Conservation (phyloP, 2,113 vertebrate genomes). For the Ranitomeya variabilis region DNA sequence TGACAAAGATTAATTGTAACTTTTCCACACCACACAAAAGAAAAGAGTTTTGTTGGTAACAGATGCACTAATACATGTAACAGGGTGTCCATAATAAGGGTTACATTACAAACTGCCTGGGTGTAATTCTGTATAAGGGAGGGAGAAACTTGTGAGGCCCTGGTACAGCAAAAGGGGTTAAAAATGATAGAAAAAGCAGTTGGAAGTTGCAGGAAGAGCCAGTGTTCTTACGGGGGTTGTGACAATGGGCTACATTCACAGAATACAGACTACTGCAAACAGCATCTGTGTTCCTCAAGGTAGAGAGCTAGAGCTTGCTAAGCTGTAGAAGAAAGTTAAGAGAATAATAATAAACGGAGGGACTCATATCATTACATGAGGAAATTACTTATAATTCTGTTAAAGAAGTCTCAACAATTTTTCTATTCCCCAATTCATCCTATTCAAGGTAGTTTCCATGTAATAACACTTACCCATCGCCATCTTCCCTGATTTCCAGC, state of each 20-base stretch:
- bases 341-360: background rate
- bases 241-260: background rate
- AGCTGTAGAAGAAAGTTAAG: background rate
- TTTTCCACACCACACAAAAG: background rate
- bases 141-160: background rate
- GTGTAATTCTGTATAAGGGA: background rate
- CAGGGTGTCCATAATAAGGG: background rate
- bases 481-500: background rate
- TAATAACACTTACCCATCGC: too few species aligned
- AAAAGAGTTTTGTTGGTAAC: background rate
- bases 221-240: background rate
- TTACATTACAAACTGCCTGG: background rate
- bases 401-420: too few species aligned
- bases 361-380: background rate
- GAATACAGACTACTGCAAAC: background rate
- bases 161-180: background rate
- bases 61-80: background rate
- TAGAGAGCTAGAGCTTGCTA: background rate
- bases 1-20: constrained; percentile 4
- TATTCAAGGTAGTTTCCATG: too few species aligned
- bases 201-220: background rate
- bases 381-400: background rate
- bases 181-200: background rate
- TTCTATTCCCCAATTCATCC: too few species aligned
- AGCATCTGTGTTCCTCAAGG: background rate